Percentiles rank a stretch among this genome's conserved stretches.
Evolutionary conservation across 2,113 vertebrate genomes (phyloP).

Genomic region (Emberiza fucata): DNA sequence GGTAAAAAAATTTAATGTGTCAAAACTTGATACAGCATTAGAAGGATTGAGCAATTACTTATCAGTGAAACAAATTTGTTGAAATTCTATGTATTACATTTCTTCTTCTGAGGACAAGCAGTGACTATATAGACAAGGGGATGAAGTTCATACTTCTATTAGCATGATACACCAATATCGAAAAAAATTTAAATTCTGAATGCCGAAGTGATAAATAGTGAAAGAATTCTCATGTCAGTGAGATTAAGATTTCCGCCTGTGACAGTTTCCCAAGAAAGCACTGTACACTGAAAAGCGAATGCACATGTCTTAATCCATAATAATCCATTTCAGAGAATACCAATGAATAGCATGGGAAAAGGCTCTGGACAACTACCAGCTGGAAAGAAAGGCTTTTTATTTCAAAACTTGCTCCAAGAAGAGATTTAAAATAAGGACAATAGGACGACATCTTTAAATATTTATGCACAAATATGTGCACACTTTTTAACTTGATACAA

Average conservation of each 20-base stretch:
- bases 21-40: background rate
- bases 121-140: background rate
- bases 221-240: conserved; percentile 1
- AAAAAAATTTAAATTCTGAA: background rate
- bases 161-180: background rate
- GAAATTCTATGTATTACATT: background rate
- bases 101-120: background rate
- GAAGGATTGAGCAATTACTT: background rate
- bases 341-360: conserved; percentile 3
- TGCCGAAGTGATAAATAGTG: conserved; percentile 27
- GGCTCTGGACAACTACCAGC: background rate
- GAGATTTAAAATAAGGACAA: background rate
- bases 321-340: conserved; percentile 3
- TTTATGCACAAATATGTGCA: background rate
- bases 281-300: conserved; percentile 8
- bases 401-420: background rate
- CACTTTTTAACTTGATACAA: background rate
- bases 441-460: background rate
- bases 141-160: background rate
- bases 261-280: conserved; percentile 29
- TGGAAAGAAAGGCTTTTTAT: background rate
- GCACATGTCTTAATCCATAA: conserved; percentile 15
- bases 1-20: background rate
- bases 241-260: conserved; percentile 4
- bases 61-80: background rate